phyloP scores from a whole-genome alignment of 1,140 invertebrate species.

The Bombyx mori region ASM3026992v2 NC_085111.1:8170001-8170500 shows the following conservation, averaged over 20 bases:
- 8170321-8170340: not conserved
- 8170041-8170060: not conserved
- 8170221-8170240: constrained; percentile 2
- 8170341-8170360: not conserved
- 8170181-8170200: constrained; percentile 20
- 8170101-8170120: constrained; percentile 17
- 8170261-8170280: not conserved
- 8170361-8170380: too few relatives aligned
- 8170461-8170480: too few relatives aligned
- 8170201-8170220: not conserved
- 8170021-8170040: too few relatives aligned
- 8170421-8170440: too few relatives aligned
- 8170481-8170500: too few relatives aligned
- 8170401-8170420: too few relatives aligned
- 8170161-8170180: constrained; percentile 38
- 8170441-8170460: too few relatives aligned
- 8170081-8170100: constrained; percentile 8
- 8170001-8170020: too few relatives aligned
- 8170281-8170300: not conserved
- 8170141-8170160: constrained; percentile 28
- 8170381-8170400: too few relatives aligned
- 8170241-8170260: not conserved
- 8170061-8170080: constrained; percentile 2
- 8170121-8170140: constrained; percentile 26
- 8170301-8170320: not conserved